Conservation (phyloP, 2,797 vertebrate species). For the Zalophus californianus region DNA sequence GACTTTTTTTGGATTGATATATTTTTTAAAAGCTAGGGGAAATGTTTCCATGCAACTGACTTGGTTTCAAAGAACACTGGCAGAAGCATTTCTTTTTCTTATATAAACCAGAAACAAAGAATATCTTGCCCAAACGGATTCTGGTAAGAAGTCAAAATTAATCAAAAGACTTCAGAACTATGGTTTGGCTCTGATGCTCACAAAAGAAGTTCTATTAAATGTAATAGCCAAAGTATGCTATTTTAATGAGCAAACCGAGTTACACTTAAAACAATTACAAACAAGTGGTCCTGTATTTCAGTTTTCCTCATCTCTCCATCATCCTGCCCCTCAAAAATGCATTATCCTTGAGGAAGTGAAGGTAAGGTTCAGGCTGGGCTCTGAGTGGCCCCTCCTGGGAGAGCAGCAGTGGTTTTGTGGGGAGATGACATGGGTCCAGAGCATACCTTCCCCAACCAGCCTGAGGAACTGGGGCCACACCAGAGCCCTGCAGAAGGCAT, state of each 20-base stretch:
- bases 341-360: neutral
- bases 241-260: constrained; percentile 16
- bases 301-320: neutral
- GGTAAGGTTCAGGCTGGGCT: neutral
- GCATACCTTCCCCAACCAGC: constrained; percentile 91
- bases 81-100: constrained; percentile 16
- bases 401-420: constrained; percentile 82
- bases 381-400: constrained; percentile 62
- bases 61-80: neutral
- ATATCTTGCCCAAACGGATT: neutral
- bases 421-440: constrained; percentile 91
- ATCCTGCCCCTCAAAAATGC: neutral
- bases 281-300: neutral
- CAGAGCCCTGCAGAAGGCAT: constrained; percentile 86
- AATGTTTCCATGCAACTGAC: neutral
- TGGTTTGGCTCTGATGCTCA: neutral
- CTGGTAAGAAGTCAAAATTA: constrained; percentile 19
- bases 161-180: constrained; percentile 20
- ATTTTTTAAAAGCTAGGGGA: neutral
- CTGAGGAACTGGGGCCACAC: constrained; percentile 89
- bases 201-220: constrained; percentile 37
- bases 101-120: constrained; percentile 41
- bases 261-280: neutral
- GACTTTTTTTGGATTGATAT: neutral
- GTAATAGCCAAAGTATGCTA: constrained; percentile 1